These are phyloP conservation scores for Amia ocellicauda DNA, from an alignment of 2,113 vertebrate species.

Conservation along the genomic window DNA sequence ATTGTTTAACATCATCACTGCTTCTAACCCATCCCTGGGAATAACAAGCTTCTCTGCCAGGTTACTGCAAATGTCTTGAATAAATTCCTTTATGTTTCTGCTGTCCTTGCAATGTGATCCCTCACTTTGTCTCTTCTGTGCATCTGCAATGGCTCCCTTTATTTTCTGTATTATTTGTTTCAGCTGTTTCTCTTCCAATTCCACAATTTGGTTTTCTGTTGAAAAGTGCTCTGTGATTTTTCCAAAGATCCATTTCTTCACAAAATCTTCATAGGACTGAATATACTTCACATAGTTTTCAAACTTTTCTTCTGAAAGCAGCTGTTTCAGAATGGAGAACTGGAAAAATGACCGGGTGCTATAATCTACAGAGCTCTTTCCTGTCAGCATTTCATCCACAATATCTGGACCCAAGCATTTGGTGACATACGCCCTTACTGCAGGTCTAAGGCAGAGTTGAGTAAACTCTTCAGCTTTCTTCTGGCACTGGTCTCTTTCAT, in stretches of 20 bases:
- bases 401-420: slow-evolving; percentile 41
- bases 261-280: slow-evolving; percentile 23
- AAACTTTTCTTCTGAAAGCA: slow-evolving; percentile 28
- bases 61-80: slow-evolving; percentile 34
- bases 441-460: slow-evolving; percentile 36
- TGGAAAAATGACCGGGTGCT: slow-evolving; percentile 40
- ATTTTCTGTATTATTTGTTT: slow-evolving; percentile 29
- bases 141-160: slow-evolving; percentile 30
- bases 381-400: slow-evolving; percentile 39
- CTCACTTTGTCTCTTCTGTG: too few species aligned
- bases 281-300: slow-evolving; percentile 1
- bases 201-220: not conserved
- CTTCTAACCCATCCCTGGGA: too few species aligned
- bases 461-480: slow-evolving; percentile 55
- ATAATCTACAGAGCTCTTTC: slow-evolving; percentile 21
- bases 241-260: slow-evolving; percentile 27
- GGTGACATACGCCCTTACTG: slow-evolving; percentile 34
- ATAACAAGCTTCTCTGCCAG: slow-evolving; percentile 44
- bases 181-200: slow-evolving; percentile 27
- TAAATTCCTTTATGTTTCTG: slow-evolving; percentile 32
- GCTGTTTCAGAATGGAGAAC: slow-evolving; percentile 37
- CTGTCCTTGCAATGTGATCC: not conserved
- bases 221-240: slow-evolving; percentile 30
- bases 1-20: slow-evolving; percentile 46
- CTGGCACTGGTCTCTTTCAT: slow-evolving; percentile 46